A percentile compares a stretch with the other conserved stretches of the same genome.
phyloP scores from a whole-genome alignment of 2,113 vertebrate genomes.

The Thunnus thynnus region DNA sequence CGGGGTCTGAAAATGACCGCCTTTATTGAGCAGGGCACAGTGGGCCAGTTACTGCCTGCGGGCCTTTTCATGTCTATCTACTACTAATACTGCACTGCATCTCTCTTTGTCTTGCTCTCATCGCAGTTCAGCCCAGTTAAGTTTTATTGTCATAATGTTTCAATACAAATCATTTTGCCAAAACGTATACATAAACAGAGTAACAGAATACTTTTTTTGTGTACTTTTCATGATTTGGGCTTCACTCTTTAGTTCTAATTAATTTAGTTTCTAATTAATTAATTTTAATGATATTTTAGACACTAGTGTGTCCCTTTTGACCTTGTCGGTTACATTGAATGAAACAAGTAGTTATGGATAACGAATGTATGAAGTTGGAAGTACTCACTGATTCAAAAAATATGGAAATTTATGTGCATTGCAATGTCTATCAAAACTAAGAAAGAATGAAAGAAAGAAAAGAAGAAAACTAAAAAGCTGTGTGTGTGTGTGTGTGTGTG shows the following conservation, averaged over 20 bases:
- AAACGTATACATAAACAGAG: not conserved
- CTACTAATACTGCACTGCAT: slow-evolving; percentile 27
- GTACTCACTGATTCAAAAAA: slow-evolving; percentile 23
- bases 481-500: not conserved
- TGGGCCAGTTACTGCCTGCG: slow-evolving; percentile 55
- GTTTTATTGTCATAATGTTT: not conserved
- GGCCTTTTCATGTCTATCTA: slow-evolving; percentile 44
- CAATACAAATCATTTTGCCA: not conserved
- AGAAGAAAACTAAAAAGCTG: slow-evolving; percentile 1
- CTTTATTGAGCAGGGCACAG: slow-evolving; percentile 71
- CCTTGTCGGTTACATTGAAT: not conserved
- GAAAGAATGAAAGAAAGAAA: slow-evolving; percentile 3
- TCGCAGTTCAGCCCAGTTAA: not conserved
- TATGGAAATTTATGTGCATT: slow-evolving; percentile 47
- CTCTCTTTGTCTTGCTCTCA: slow-evolving; percentile 5
- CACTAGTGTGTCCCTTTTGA: not conserved
- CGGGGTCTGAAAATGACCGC: slow-evolving; percentile 64
- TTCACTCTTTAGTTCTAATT: too few species aligned
- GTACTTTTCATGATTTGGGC: not conserved
- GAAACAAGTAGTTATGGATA: slow-evolving; percentile 17
- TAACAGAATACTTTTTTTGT: not conserved
- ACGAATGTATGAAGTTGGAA: not conserved
- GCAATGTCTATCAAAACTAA: slow-evolving; percentile 18
- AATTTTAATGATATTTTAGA: too few species aligned
- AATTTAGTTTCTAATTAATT: too few species aligned